Conservation (phyloP, 2,797 vertebrate species). For the Rhynchotus rufescens region DNA sequence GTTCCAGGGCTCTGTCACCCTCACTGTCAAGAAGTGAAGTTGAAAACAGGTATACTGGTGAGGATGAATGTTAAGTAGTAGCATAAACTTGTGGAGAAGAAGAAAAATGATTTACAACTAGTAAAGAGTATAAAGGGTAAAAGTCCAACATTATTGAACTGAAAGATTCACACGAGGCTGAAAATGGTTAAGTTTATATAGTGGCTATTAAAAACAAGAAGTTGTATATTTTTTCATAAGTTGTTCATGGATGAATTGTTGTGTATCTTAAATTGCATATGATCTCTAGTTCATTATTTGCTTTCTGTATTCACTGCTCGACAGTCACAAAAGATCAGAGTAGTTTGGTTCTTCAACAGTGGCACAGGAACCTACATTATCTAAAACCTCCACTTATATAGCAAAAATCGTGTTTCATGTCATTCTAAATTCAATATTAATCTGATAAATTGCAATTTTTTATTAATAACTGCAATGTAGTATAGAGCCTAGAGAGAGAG, state of each 20-base stretch:
- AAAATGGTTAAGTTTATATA: neutral
- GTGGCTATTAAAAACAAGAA: neutral
- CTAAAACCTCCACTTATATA: neutral
- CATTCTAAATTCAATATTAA: neutral
- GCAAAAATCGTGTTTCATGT: neutral
- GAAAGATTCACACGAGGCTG: neutral
- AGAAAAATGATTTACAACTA: neutral
- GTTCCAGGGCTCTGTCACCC: too few species aligned
- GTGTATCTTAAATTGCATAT: neutral
- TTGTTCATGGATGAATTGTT: neutral
- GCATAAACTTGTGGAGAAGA: neutral
- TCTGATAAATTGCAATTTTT: neutral
- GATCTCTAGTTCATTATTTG: neutral
- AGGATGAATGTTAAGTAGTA: neutral
- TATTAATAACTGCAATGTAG: neutral
- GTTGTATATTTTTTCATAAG: neutral
- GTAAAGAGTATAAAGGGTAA: neutral
- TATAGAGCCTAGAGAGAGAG: neutral
- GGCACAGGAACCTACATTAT: neutral
- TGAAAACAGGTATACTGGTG: neutral
- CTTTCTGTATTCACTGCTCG: neutral
- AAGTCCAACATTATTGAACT: neutral
- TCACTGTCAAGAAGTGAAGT: too few species aligned
- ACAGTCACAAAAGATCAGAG: neutral
- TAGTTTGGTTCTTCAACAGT: neutral